A percentile compares a stretch with the other conserved stretches of the same genome.
phyloP scores from a whole-genome alignment of 2,797 vertebrate species.

The Austrolebias charrua region DNA sequence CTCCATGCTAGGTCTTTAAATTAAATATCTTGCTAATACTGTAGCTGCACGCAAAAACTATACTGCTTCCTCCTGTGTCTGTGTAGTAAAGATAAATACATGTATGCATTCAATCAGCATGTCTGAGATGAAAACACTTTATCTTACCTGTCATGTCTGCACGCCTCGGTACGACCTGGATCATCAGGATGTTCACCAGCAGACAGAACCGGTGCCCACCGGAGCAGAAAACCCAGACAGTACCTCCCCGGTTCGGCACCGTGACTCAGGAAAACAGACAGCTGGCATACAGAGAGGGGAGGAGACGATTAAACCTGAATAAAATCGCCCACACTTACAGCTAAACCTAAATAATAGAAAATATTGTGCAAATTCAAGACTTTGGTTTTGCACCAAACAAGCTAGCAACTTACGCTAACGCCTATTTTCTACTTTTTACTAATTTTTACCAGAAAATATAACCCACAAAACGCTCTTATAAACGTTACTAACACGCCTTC shows the following conservation, averaged over 20 bases:
- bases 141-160: constrained; percentile 65
- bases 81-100: background rate
- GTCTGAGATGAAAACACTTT: background rate
- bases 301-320: background rate
- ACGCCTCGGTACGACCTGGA: constrained; percentile 44
- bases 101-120: background rate
- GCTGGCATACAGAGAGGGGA: constrained; percentile 1
- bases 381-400: background rate
- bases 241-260: constrained; percentile 1
- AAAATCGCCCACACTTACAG: background rate
- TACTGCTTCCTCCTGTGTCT: no score
- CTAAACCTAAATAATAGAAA: background rate
- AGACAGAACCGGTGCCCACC: background rate
- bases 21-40: no score
- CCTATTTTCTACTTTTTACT: background rate
- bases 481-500: background rate
- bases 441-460: no score
- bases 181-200: constrained; percentile 35
- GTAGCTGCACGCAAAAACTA: no score
- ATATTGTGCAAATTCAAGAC: background rate
- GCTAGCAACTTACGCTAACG: constrained; percentile 2
- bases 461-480: background rate
- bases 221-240: background rate
- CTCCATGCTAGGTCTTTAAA: no score
- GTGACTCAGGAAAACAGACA: constrained; percentile 56